Conservation (phyloP, 2,888 invertebrate species). For the Boloria selene region DNA sequence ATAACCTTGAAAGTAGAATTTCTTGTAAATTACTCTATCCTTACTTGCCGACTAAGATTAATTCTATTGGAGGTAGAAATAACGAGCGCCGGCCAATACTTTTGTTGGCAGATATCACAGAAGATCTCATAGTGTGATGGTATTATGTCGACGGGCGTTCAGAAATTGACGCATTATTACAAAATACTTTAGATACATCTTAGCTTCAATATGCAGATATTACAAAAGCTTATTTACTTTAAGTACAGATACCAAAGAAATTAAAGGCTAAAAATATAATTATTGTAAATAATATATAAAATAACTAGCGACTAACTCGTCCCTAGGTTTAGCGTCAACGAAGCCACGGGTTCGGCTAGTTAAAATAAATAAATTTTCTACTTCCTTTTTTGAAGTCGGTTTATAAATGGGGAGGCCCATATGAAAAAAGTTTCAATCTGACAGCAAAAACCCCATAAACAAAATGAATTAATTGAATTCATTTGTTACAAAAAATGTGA, state of each 20-base stretch:
- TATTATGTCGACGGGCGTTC: constrained; percentile 38
- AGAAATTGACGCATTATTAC: constrained; percentile 42
- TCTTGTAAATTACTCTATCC: constrained; percentile 9
- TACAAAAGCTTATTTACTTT: constrained; percentile 22
- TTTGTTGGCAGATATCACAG: constrained; percentile 34
- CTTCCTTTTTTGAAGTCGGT: no score
- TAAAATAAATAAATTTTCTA: no score
- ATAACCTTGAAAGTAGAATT: not conserved
- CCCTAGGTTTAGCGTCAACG: no score
- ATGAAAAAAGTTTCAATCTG: no score
- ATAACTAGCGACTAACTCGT: no score
- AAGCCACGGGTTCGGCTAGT: no score
- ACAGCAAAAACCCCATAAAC: no score
- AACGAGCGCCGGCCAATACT: constrained; percentile 39
- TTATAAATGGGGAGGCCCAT: no score
- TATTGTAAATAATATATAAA: no score
- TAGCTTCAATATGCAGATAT: constrained; percentile 17
- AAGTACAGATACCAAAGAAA: constrained; percentile 24
- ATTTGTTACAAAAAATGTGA: no score
- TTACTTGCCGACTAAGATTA: constrained; percentile 34
- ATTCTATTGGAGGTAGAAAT: constrained; percentile 35
- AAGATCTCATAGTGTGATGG: constrained; percentile 38
- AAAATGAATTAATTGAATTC: no score
- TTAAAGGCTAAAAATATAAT: no score
- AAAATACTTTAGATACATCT: constrained; percentile 36